Evolutionary conservation across 2,888 invertebrate species (phyloP), one percentile per base, ranked within the genome.

Genomic region (Synanthedon myopaeformis): DNA sequence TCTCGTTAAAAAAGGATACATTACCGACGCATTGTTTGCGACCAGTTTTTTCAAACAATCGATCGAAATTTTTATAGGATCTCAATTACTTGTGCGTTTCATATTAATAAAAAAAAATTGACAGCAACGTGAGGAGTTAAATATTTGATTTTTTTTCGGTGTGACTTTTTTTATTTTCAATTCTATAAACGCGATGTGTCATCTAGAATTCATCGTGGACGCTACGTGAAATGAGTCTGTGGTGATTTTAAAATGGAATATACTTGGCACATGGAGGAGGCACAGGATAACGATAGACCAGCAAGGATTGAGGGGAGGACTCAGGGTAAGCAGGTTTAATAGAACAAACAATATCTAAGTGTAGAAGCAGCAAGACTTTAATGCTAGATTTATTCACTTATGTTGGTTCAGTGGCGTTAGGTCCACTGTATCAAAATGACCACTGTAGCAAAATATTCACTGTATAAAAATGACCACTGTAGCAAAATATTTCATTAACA

Each of bases 241-340:
- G 61, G 55, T 65, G 59, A 59, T 10, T 58, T 67, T 69, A 85
- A 73, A 61, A 87, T 87, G 87, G 87, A 87, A 82, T 87, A 86
- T 67, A 67, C 83, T 56, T 85, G 86, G 87, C 82, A 84, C 61
- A 80, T 86, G 71, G 86, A 84, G 68, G 83, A 80, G 58, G 63
- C 69, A 41, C 68, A 65, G 55, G 77, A 77, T 65, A 77, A 64
- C 61, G 65, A 69, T 51, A 69, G 79, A 51, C 63, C 65, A 50
- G 60, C 61, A 41, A 69, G 75, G 58, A 57, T 69, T 52, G 76
- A 72, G 56, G 72, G 67, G 53, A 72, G 84, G 54, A 75, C 63
- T 57, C 83, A 82, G 80, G 85, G 86, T 85, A 66, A 35, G 41
- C 12, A 49, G 41, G 23, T 54, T 45, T 42, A 35, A 8, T 35